These are phyloP conservation scores for Agrilus biguttatus DNA, from an alignment of 2,888 invertebrate species.

Conservation along the genomic window DNA sequence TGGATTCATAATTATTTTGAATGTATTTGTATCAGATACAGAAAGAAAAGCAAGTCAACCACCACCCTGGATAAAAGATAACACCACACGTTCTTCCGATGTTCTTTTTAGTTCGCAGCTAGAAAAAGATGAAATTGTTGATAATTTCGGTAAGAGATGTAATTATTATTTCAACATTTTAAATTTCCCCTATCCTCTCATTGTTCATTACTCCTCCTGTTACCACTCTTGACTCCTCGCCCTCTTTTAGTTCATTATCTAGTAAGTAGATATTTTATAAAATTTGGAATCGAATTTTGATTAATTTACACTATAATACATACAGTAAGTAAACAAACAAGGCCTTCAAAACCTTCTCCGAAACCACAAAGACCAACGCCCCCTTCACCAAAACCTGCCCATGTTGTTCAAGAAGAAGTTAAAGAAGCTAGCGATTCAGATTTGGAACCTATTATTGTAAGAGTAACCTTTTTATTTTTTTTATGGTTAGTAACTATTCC, in stretches of 20 bases:
- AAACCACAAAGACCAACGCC: constrained; percentile 29
- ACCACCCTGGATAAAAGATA: constrained; percentile 63
- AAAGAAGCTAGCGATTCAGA: constrained; percentile 21
- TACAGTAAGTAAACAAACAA: too few relatives aligned
- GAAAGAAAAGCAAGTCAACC: constrained; percentile 52
- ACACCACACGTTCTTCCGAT: constrained; percentile 38
- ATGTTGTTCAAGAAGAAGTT: constrained; percentile 12
- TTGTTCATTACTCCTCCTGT: neutral
- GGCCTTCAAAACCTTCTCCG: constrained; percentile 6
- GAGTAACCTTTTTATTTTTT: neutral
- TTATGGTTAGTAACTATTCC: neutral
- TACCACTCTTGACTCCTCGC: too few relatives aligned
- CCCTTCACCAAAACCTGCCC: constrained; percentile 15
- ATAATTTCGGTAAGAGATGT: constrained; percentile 55
- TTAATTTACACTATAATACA: neutral
- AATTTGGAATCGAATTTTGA: too few relatives aligned
- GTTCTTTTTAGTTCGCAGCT: constrained; percentile 61
- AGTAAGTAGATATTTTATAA: neutral
- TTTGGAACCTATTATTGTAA: constrained; percentile 14
- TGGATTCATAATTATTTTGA: constrained; percentile 53
- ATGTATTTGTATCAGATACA: constrained; percentile 55
- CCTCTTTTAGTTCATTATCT: constrained; percentile 4
- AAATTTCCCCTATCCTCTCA: neutral
- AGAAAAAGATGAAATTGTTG: constrained; percentile 71
- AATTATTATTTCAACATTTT: neutral